Percentiles rank a stretch among this genome's conserved stretches.
Evolutionary conservation across 2,797 vertebrate species (phyloP).

Genomic region (Paramormyrops hopkinsi): DNA sequence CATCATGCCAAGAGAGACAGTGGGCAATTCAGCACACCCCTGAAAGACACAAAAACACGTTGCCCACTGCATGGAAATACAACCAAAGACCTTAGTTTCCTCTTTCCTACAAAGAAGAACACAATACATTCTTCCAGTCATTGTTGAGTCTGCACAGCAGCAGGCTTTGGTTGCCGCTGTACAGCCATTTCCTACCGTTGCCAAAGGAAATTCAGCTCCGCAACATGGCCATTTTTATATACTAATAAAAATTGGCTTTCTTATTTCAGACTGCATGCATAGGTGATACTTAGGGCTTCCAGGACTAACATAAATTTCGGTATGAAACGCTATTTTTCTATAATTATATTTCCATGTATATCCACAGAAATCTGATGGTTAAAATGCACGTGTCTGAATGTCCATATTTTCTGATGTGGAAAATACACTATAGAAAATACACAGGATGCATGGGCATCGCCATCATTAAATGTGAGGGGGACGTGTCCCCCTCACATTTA

Average conservation of each 20-base stretch:
- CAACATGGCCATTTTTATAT: background rate
- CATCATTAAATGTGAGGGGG: too few relatives aligned
- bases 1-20: background rate
- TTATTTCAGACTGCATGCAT: background rate
- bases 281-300: background rate
- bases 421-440: background rate
- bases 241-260: background rate
- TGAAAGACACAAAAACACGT: background rate
- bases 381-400: background rate
- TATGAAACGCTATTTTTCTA: background rate
- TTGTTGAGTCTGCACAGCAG: background rate
- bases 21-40: background rate
- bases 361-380: background rate
- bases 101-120: background rate
- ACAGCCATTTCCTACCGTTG: background rate
- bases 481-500: too few relatives aligned
- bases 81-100: background rate
- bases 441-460: too few relatives aligned
- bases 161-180: background rate
- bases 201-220: background rate
- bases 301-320: background rate
- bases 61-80: background rate
- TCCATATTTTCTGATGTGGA: background rate
- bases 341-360: background rate
- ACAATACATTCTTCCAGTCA: background rate